Evolutionary conservation across 2,797 vertebrate genomes (phyloP), one percentile per base, ranked within the genome.

Genomic region (Sylvia borin): DNA sequence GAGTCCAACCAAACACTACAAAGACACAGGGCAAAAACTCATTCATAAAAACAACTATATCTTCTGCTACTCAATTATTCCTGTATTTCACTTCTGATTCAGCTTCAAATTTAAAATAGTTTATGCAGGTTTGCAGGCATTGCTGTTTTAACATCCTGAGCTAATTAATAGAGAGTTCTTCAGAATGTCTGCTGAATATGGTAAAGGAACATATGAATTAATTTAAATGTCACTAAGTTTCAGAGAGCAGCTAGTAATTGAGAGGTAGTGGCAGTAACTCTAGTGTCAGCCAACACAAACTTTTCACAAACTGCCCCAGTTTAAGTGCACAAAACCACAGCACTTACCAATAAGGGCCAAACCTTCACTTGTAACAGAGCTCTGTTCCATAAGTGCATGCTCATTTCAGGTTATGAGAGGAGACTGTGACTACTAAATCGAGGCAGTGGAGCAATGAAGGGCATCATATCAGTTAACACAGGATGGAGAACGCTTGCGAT

Each of bases 1-100:
- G 74, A 93, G 55, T 90, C 93, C 94, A 95, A 94, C 80, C 95
- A 94, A 90, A 86, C 76, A 88, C 92, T 94, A 96, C 94, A 96
- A 60, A 95, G 60, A 90, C 58, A 94, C 43, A 94, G 92, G 80
- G 92, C 67, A 94, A 95, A 87, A 95, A 71, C 68, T 93, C 61
- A 53, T 91, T 93, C 93, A 90, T 82, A 88, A 77, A 93, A 95
- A 92, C 74, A 91, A 74, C 88, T 88, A 3, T 48, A 94, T 86
- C 67, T 86, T 92, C 66, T 76, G 74, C 75, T 78, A 76, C 71
- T 92, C 88, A 84, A 40, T 87, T 92, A 87, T 72, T 96, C 83
- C 93, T 95, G 90, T 86, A 88, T 90, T 94, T 88, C 55, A 83
- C 65, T 89, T 94, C 36, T 61, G 72, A 87, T 43, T 90, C 60